phyloP scores from a whole-genome alignment of 1,140 invertebrate species.

The Mercenaria mercenaria region DNA sequence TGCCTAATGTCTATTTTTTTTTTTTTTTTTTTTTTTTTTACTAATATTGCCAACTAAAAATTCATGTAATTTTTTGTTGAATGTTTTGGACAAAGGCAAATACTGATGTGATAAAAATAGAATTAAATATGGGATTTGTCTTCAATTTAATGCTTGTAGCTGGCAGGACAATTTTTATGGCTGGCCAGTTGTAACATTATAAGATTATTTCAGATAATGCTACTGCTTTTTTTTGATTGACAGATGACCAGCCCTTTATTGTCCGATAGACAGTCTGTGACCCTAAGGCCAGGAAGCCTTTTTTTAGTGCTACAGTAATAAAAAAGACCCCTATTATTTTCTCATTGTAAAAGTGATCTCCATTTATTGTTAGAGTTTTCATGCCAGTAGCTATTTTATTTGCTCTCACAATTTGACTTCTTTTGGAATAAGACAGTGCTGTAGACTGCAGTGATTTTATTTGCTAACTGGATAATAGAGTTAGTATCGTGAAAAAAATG shows the following conservation, averaged over 20 bases:
- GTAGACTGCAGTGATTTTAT: no score
- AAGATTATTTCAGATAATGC: background rate
- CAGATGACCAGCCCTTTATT: slow-evolving; percentile 3
- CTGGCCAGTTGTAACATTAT: background rate
- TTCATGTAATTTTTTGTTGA: no score
- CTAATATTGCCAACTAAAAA: no score
- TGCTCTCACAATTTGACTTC: background rate
- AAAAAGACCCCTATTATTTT: slow-evolving; percentile 22
- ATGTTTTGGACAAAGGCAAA: no score
- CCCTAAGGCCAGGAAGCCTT: slow-evolving; percentile 19
- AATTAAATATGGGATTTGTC: no score
- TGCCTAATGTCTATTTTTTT: no score
- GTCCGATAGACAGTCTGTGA: background rate
- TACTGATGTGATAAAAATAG: no score
- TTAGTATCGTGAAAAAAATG: no score
- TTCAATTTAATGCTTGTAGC: no score
- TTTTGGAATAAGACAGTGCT: background rate
- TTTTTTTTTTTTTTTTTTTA: no score
- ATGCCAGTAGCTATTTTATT: background rate
- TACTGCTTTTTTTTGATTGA: slow-evolving; percentile 10
- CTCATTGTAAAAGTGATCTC: background rate
- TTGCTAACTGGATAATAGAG: no score
- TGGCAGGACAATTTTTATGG: background rate
- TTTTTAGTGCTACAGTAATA: background rate
- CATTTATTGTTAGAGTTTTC: background rate